Evolutionary conservation across 1,140 invertebrate species (phyloP), one percentile per base, ranked within the genome.

Genomic region (Drosophila pandora): DNA sequence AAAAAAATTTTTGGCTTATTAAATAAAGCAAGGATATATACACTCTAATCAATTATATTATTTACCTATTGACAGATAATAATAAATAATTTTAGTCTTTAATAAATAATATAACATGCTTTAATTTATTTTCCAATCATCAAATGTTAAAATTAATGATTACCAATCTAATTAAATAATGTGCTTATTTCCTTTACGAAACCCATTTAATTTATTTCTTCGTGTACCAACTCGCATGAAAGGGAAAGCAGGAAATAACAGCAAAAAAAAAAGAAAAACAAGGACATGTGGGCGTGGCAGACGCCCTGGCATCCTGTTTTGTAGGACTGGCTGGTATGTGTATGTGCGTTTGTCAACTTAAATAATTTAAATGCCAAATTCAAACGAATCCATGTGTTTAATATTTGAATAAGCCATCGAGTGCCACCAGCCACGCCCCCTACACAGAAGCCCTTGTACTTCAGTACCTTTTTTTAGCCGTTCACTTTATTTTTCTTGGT

Each of bases 291-390:
- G 75, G 77, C 71, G 77, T 79, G 77, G 76, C 47, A 68, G 43
- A 47, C 59, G 41, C 48, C 59, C 63, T 69, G 43, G 64, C 67
- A 69, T 69, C 63, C 67, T 65, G 61, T 65, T 54, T 56, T 50
- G 10, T 23, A 58, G 23, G 5, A 39, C 9, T 48, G 22, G 17
- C 9, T 39, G 30, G 30, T 48, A 23, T 69, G 30, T 45, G 47
- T 60, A 22, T 58, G 25, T 76, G 39, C 55, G 58, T 82, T 75
- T 85, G 82, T 87, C 75, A 87, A 88, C 82, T 87, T 87, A 88
- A 87, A 87, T 82, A 87, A 87, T 87, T 87, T 87, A 87, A 82
- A 82, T 88, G 82, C 70, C 69, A 71, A 79, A 87, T 88, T 78
- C 73, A 87, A 68, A 85, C 69, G 83, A 85, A 78, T 78, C 79